Conservation (phyloP, 2,113 vertebrate species). For the Plectropomus leopardus region DNA sequence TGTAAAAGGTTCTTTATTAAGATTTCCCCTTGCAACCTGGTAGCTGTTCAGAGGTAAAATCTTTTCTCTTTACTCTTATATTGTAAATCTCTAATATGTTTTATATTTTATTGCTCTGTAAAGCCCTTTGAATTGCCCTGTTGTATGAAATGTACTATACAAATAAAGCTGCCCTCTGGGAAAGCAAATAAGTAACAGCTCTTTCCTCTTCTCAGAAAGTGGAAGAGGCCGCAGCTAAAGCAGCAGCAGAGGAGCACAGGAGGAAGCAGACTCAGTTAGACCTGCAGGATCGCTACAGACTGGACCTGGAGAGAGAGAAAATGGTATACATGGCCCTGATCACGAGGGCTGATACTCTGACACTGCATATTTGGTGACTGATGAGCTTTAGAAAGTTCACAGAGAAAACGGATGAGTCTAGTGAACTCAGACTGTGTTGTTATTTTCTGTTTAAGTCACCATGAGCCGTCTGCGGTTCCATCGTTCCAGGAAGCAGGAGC, state of each 20-base stretch:
- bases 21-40: not conserved
- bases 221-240: conserved; percentile 89
- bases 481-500: conserved; percentile 38
- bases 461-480: not conserved
- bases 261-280: conserved; percentile 90
- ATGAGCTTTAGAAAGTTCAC: not conserved
- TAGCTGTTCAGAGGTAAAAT: no score
- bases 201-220: conserved; percentile 87
- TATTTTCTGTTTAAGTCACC: conserved; percentile 12
- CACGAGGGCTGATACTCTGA: not conserved
- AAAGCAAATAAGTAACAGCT: not conserved
- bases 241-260: conserved; percentile 89
- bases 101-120: no score
- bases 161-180: no score
- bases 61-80: no score
- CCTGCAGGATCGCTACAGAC: conserved; percentile 92
- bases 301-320: conserved; percentile 95
- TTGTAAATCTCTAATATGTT: no score
- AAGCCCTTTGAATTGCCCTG: no score
- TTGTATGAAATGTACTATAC: no score
- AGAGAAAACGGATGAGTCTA: not conserved
- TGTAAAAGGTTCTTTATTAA: not conserved
- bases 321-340: conserved; percentile 86
- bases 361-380: not conserved
- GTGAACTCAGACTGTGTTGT: not conserved